These are phyloP conservation scores for Flexamia atlantica DNA, from an alignment of 2,888 invertebrate species.

Conservation along the genomic window DNA sequence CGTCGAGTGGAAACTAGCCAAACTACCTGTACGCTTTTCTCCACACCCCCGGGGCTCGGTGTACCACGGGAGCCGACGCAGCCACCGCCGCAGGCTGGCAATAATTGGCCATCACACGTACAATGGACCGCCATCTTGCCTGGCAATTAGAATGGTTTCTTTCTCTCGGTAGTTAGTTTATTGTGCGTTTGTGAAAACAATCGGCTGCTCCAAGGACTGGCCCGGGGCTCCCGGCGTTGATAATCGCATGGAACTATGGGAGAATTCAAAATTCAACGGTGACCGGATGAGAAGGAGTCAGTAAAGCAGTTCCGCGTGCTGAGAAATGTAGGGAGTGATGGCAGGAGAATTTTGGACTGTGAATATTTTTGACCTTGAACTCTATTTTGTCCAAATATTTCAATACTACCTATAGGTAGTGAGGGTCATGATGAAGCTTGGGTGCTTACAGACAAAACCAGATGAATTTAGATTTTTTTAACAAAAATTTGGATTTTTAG, in stretches of 20 bases:
- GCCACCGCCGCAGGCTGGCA: constrained; percentile 19
- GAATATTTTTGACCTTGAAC: too few relatives aligned
- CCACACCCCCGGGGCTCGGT: background rate
- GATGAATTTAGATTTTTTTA: too few relatives aligned
- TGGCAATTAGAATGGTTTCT: constrained; percentile 52
- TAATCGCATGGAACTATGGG: background rate
- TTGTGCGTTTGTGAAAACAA: constrained; percentile 56
- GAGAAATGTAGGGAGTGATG: too few relatives aligned
- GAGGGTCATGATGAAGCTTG: too few relatives aligned
- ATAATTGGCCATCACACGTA: constrained; percentile 51
- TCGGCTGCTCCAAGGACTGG: background rate
- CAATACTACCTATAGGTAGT: too few relatives aligned
- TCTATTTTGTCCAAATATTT: too few relatives aligned
- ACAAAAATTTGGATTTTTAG: too few relatives aligned
- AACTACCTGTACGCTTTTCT: too few relatives aligned
- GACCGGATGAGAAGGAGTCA: background rate
- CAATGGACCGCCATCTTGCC: constrained; percentile 47
- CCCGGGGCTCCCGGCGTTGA: constrained; percentile 22
- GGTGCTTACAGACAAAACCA: too few relatives aligned
- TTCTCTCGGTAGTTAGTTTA: constrained; percentile 34
- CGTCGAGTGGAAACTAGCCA: too few relatives aligned
- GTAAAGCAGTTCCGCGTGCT: too few relatives aligned
- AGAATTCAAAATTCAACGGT: background rate
- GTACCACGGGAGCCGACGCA: constrained; percentile 15
- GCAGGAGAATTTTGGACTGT: too few relatives aligned